phyloP scores from a whole-genome alignment of 2,888 invertebrate genomes.

The Malthinus flaveolus region DNA sequence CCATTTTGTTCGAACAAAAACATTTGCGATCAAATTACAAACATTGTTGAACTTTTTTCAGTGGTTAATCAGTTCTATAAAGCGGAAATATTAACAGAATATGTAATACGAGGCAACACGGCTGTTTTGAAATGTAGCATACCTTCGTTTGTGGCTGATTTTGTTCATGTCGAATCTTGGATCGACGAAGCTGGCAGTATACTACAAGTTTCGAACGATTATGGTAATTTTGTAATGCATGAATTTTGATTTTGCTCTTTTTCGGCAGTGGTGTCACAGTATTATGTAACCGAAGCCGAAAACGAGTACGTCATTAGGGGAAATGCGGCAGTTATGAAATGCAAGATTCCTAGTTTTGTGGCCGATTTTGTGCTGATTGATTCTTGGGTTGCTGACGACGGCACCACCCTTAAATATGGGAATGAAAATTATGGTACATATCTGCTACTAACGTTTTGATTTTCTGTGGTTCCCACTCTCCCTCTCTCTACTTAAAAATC shows the following conservation, averaged over 20 bases:
- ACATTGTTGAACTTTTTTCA: conserved; percentile 47
- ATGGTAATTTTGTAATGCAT: conserved; percentile 52
- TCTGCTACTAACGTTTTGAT: background rate
- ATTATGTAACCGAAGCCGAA: conserved; percentile 88
- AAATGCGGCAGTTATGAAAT: conserved; percentile 89
- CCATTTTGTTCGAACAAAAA: background rate
- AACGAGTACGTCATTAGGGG: conserved; percentile 93
- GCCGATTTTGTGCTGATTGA: conserved; percentile 89
- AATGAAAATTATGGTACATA: conserved; percentile 47
- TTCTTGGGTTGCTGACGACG: conserved; percentile 81
- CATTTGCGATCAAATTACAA: background rate
- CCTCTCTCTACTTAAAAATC: background rate
- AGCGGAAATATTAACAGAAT: conserved; percentile 73
- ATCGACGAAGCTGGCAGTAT: conserved; percentile 66
- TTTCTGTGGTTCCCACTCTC: background rate
- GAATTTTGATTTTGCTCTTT: conserved; percentile 31
- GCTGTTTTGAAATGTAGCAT: conserved; percentile 74
- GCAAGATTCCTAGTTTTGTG: conserved; percentile 93
- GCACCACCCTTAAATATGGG: conserved; percentile 64
- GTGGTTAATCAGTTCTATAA: conserved; percentile 74
- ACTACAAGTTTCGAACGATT: conserved; percentile 56
- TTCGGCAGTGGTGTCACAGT: conserved; percentile 81
- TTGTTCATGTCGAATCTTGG: conserved; percentile 72
- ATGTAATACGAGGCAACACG: conserved; percentile 73
- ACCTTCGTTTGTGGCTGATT: conserved; percentile 75